Evolutionary conservation across 2,113 vertebrate species (phyloP).

Genomic region (Prionailurus viverrinus): DNA sequence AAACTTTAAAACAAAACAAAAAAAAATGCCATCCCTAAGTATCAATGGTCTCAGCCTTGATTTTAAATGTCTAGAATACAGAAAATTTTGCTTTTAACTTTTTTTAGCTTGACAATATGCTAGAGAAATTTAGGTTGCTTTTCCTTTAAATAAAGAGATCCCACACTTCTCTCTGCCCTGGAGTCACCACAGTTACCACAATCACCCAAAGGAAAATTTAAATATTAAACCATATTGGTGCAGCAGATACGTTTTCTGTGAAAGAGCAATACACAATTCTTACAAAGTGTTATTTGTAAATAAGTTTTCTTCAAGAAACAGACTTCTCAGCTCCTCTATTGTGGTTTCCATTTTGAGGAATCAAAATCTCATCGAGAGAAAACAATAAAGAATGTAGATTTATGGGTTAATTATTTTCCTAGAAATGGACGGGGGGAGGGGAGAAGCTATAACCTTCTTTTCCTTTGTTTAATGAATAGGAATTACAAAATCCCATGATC

Average conservation of each 20-base stretch:
- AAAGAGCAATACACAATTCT: background rate
- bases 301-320: background rate
- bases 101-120: background rate
- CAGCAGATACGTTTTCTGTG: background rate
- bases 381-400: background rate
- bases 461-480: constrained; percentile 66
- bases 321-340: background rate
- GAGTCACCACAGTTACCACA: background rate
- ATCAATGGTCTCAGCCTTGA: background rate
- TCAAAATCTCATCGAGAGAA: constrained; percentile 8
- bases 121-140: background rate
- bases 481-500: constrained; percentile 73
- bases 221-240: background rate
- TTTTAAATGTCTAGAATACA: background rate
- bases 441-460: constrained; percentile 49
- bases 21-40: background rate
- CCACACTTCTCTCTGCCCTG: background rate
- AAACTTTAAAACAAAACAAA: no score
- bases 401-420: constrained; percentile 18
- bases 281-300: background rate
- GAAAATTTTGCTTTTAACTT: background rate
- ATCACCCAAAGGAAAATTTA: background rate
- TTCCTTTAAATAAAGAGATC: background rate
- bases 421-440: background rate
- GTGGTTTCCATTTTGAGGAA: background rate